These are phyloP conservation scores for Sebastes trivittatus DNA, from an alignment of 2,797 vertebrate genomes.

Conservation along the genomic window DNA sequence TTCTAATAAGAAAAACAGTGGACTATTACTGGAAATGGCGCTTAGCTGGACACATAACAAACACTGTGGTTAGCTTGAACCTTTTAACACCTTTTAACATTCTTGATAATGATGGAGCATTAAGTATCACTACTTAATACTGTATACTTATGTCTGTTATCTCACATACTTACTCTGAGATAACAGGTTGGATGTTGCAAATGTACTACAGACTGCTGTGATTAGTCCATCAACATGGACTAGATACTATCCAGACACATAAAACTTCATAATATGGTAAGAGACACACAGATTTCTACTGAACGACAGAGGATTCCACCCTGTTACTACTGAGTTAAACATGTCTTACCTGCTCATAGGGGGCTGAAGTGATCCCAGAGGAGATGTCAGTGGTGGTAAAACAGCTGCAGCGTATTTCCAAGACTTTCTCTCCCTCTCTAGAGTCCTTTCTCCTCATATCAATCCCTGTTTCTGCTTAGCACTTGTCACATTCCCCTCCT, in stretches of 20 bases:
- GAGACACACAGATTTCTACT: neutral
- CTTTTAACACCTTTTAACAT: neutral
- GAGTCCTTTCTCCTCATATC: neutral
- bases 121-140: neutral
- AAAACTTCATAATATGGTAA: neutral
- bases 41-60: neutral
- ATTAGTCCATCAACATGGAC: neutral
- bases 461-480: neutral
- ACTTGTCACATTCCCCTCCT: neutral
- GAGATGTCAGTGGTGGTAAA: neutral
- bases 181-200: neutral
- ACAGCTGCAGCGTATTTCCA: neutral
- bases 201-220: neutral
- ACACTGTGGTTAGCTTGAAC: neutral
- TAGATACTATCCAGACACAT: neutral
- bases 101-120: neutral
- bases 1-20: neutral
- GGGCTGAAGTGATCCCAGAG: no score
- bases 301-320: neutral
- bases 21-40: neutral
- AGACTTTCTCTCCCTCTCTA: neutral
- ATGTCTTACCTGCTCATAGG: constrained; percentile 25
- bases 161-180: neutral
- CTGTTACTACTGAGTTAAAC: neutral
- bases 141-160: neutral